Evolutionary conservation across 2,113 vertebrate genomes (phyloP).

Genomic region (Cardinalis cardinalis): DNA sequence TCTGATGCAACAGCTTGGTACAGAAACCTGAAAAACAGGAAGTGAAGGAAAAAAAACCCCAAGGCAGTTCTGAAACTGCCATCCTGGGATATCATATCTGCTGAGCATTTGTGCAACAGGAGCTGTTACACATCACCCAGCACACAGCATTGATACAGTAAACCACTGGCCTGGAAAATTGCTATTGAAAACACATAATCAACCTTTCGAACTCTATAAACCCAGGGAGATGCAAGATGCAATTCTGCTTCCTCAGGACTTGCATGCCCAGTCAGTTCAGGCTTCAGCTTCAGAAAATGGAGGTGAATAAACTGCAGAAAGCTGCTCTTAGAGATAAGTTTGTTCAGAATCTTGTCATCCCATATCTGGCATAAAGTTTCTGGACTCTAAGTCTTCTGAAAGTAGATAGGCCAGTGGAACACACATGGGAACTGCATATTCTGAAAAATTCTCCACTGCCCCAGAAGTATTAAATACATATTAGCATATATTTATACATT

Average conservation of each 20-base stretch:
- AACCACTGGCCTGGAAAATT: conserved; percentile 41
- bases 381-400: background rate
- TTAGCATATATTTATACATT: background rate
- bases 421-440: background rate
- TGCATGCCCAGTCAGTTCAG: background rate
- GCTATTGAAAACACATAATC: conserved; percentile 42
- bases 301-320: conserved; percentile 7
- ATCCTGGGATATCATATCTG: background rate
- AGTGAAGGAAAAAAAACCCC: background rate
- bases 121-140: background rate
- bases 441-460: background rate
- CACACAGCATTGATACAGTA: background rate
- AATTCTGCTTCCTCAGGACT: background rate
- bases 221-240: background rate
- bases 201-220: conserved; percentile 19
- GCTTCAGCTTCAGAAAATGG: background rate
- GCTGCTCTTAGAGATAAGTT: background rate
- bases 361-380: background rate
- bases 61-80: background rate
- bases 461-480: background rate
- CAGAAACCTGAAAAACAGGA: background rate
- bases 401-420: background rate
- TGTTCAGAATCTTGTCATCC: background rate
- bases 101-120: background rate
- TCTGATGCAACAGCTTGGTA: background rate